Percentiles rank a stretch among this genome's conserved stretches.
These are phyloP conservation scores for Calameuta filiformis DNA, from an alignment of 2,888 invertebrate genomes.

Conservation along the genomic window DNA sequence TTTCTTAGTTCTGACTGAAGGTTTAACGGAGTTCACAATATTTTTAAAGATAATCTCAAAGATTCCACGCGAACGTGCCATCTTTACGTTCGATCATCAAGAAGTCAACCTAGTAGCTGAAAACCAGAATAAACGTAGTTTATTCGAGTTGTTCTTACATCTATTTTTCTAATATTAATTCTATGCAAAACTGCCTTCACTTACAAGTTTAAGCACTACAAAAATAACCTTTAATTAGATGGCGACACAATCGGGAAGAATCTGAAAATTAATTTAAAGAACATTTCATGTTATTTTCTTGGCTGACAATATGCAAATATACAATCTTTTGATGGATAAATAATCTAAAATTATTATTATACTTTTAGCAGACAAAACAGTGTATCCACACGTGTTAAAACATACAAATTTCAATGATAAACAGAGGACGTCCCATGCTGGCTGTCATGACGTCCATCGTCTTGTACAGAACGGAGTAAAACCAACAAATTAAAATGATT, in stretches of 20 bases:
- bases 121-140: background rate
- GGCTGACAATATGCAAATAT: background rate
- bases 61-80: constrained; percentile 51
- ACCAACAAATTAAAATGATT: background rate
- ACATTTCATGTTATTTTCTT: background rate
- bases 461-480: background rate
- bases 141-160: background rate
- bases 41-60: constrained; percentile 69
- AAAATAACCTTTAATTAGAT: background rate
- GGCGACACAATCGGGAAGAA: background rate
- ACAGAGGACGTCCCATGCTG: background rate
- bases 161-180: background rate
- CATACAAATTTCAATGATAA: background rate
- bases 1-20: constrained; percentile 50
- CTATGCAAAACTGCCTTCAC: background rate
- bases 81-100: constrained; percentile 16
- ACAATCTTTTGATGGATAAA: background rate
- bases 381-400: background rate
- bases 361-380: background rate
- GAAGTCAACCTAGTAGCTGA: background rate
- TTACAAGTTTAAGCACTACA: background rate
- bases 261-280: background rate
- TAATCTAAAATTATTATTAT: background rate
- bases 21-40: constrained; percentile 74
- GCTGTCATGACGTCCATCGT: background rate